phyloP scores from a whole-genome alignment of 2,888 invertebrate species.

The Nesidiocoris tenuis region DNA sequence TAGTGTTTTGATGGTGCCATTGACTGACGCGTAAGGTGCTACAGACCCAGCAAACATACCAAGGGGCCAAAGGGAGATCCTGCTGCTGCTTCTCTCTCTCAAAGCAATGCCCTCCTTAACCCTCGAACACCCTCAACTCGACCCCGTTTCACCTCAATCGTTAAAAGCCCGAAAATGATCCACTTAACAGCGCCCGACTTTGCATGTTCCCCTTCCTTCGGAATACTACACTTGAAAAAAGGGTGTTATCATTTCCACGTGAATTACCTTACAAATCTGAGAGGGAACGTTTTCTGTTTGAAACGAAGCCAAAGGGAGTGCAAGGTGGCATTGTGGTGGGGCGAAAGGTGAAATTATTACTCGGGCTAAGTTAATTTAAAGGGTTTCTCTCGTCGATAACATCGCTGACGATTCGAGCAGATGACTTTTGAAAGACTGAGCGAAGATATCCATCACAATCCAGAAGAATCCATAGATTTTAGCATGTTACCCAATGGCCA shows the following conservation, averaged over 20 bases:
- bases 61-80: not conserved
- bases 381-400: no score
- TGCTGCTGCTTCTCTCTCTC: not conserved
- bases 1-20: not conserved
- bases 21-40: not conserved
- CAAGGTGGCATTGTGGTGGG: no score
- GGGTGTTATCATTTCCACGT: constrained; percentile 25
- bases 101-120: not conserved
- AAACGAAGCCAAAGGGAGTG: not conserved
- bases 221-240: not conserved
- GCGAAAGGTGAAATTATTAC: not conserved
- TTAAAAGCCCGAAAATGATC: not conserved
- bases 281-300: not conserved
- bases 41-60: not conserved
- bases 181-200: not conserved
- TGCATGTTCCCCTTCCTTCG: not conserved
- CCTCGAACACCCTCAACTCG: not conserved
- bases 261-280: constrained; percentile 9
- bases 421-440: no score
- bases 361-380: no score
- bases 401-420: no score
- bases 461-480: no score
- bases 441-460: no score
- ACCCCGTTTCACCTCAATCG: not conserved
- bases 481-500: no score